Base-by-base conservation (phyloP, 2,797 vertebrate genomes). In the Enteromius treurensis region DNA sequence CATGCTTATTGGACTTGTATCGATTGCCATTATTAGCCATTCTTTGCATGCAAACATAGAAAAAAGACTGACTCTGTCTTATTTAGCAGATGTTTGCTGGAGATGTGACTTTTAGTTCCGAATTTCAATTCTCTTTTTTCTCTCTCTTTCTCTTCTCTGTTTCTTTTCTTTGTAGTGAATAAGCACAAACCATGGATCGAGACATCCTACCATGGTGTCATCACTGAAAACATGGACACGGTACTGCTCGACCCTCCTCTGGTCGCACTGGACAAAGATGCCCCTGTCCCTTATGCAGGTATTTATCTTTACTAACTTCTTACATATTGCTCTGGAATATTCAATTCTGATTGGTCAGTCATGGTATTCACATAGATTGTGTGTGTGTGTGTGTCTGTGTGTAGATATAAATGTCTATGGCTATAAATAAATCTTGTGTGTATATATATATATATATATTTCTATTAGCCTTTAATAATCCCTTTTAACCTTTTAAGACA, bases 101-200 rank as follows among this genome's bases (percentile, higher is more conserved):
- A 23, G 45, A 60, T 15, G 23, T 34, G 1, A 26, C 21, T 69
- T 37, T 11, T 37, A 15, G 19, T 53, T 45, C 15, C 13, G 21
- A 17, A 40, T 77, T 26, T 13, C n/a, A 53, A 65, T 47, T 49
- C 1, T 47, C 21, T 19, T 4, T 55, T n/a, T 42, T 42, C 40
- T 58, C 14, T 29, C 5, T 79, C 34, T 65, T 32, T 17, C 19
- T 77, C 42, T 21, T 68, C 49, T 19, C 69, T 79, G 8, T 42
- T 42, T 42, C 40, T 42, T 42, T 42, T 58, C 51, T 23, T 65
- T 92, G 67, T 89, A 99, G 98, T 99, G 84, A 99, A 99, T 92
- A 99, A 98, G 90, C 98, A 99, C 93, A 99, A 99, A 87, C 98
- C 98, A 2, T 99, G 98, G 98, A 99, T 99, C 51, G 98, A 99